These are phyloP conservation scores for Hymenopus coronatus DNA, from an alignment of 2,888 invertebrate genomes.

Conservation along the genomic window DNA sequence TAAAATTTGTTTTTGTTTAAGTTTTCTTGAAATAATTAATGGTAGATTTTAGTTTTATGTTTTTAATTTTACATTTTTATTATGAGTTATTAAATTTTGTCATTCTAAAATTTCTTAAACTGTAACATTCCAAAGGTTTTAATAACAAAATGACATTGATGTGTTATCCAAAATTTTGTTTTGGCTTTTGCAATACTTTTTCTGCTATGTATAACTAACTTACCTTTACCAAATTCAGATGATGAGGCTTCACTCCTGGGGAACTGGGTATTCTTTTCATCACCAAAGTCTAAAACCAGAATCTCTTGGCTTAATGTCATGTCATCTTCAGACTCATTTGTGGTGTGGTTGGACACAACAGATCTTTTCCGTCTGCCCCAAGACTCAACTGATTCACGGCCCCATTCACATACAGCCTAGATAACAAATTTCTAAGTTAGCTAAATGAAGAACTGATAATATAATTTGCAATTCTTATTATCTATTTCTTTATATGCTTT, in stretches of 20 bases:
- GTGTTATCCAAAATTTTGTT: neutral
- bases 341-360: slow-evolving; percentile 46
- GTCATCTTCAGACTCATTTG: slow-evolving; percentile 59
- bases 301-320: slow-evolving; percentile 95
- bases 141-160: neutral
- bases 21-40: no score
- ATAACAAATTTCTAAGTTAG: slow-evolving; percentile 32
- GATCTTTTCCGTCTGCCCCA: slow-evolving; percentile 89
- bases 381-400: slow-evolving; percentile 84
- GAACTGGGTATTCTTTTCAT: slow-evolving; percentile 81
- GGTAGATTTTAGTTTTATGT: no score
- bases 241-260: slow-evolving; percentile 72
- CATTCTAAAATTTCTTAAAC: no score
- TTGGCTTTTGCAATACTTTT: neutral
- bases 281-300: slow-evolving; percentile 87
- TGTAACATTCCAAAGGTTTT: no score
- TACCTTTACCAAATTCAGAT: slow-evolving; percentile 70
- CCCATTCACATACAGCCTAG: slow-evolving; percentile 88
- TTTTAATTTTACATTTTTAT: no score
- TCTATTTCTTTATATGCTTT: no score
- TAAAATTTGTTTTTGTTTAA: no score
- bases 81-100: no score
- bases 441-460: neutral
- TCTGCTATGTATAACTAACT: slow-evolving; percentile 31
- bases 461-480: neutral